Base-by-base conservation (phyloP, 2,888 invertebrate genomes). In the Aquatica leii region DNA sequence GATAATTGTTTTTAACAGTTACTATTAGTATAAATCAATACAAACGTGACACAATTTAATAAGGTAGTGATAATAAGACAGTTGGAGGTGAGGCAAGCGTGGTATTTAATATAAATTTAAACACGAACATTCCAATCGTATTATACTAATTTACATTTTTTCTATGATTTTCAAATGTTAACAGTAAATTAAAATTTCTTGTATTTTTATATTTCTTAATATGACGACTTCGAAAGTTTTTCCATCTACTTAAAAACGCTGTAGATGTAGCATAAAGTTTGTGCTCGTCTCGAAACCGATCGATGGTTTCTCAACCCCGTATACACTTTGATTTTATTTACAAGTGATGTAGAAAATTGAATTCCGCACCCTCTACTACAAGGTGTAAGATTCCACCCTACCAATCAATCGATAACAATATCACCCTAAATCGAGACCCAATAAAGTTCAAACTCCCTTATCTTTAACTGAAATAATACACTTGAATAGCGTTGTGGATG, bases 341-440 rank as follows among this genome's bases (percentile, higher is more conserved):
- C 81, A 80, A 81, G 79, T 80, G 81, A 81, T 81, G 82, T 81
- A 81, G 82, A 82, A 82, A 82, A 82, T 82, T 82, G 82, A 80
- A 82, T 80, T 82, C 77, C 80, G 76, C 81, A 75, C 79, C 80
- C 80, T 76, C 76, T 73, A 66, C 68, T 71, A 62, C 70, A 77
- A 78, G 78, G 78, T 78, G 78, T 76, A 74, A 75, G 75, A 76
- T 77, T 77, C 76, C 76, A 72, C 72, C 74, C 72, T 69, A 62
- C 69, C 71, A 72, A 75, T 74, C 76, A 77, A 78, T 77, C 77
- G 77, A 77, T 77, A 75, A 69, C 66, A 60, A 69, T 69, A 68
- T 69, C 69, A 59, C 67, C 66, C 63, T 66, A 63, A 62, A 65
- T 59, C 58, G 50, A 65, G 53, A 31, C 50, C 59, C 62, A 61